Evolutionary conservation across 2,797 vertebrate genomes (phyloP), one percentile per base, ranked within the genome.

Genomic region (Heterohyrax brucei): DNA sequence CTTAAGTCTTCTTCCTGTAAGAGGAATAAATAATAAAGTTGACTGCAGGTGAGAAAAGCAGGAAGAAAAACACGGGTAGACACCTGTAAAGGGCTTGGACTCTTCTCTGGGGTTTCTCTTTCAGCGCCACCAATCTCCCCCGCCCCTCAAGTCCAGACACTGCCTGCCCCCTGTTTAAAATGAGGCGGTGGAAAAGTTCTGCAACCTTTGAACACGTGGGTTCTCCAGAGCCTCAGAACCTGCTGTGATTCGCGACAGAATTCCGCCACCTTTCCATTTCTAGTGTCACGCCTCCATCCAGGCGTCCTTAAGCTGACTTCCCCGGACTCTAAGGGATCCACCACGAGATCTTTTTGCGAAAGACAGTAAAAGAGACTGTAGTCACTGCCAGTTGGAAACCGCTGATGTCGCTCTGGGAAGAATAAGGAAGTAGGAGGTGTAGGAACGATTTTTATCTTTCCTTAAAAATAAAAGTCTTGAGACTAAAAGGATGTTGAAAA

Each of bases 181-280:
- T 44, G 72, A 94, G 13, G 21, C 9, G 24, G 66, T 62, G 9
- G 78, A 82, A 95, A 97, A 97, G 94, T 97, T 97, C 91, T 84
- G 56, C 89, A 90, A 87, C 44, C 96, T 44, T 53, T 77, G 84
- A 72, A 77, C 97, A 96, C 93, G 89, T 97, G 97, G 94, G 94
- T 86, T 94, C 82, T 79, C 77, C 87, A 87, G 91, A 30, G 81
- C 80, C 70, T 89, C 73, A 76, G 91, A 95, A 83, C 53, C 93
- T 89, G 75, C 92, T 95, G 84, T 46, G 72, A 62, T 91, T 91
- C 30, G 56, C 89, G 78, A 56, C 89, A 79, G 66, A 73, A 68
- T 90, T 64, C 72, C 26, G 22, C 83, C 84, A 70, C 87, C 93
- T 89, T 87, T 68, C 81, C 48, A 77, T 83, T 14, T 72, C 87